Conservation (phyloP, 1,140 invertebrate genomes). For the Tachypleus tridentatus region DNA sequence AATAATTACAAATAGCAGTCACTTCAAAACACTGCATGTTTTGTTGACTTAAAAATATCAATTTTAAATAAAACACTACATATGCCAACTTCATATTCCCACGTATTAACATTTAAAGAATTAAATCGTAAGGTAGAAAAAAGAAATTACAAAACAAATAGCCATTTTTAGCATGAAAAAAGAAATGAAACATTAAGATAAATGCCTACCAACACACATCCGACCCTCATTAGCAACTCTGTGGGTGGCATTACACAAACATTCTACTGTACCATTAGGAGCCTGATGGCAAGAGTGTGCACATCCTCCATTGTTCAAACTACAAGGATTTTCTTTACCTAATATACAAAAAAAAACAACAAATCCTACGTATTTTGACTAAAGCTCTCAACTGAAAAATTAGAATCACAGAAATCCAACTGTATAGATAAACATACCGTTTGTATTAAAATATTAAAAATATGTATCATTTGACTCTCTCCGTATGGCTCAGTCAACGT, state of each 20-base stretch:
- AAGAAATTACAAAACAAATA: too few relatives aligned
- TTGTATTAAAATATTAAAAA: too few relatives aligned
- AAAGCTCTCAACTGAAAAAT: neutral
- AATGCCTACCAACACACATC: constrained; percentile 57
- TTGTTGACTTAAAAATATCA: too few relatives aligned
- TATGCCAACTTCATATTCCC: too few relatives aligned
- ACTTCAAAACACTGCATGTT: too few relatives aligned
- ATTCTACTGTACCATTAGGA: constrained; percentile 64
- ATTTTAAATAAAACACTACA: too few relatives aligned
- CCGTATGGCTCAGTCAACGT: too few relatives aligned
- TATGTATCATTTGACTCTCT: too few relatives aligned
- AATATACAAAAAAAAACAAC: constrained; percentile 2
- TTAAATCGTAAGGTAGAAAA: neutral
- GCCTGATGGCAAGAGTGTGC: constrained; percentile 87
- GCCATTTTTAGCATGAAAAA: too few relatives aligned
- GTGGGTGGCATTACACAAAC: constrained; percentile 68
- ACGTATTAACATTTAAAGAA: neutral
- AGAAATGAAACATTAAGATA: constrained; percentile 12
- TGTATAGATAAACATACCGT: too few relatives aligned
- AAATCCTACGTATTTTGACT: neutral
- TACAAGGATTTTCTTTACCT: constrained; percentile 63
- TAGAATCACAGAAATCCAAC: neutral
- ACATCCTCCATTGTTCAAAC: constrained; percentile 89
- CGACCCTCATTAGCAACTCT: constrained; percentile 82
- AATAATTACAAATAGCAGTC: constrained; percentile 9